Evolutionary conservation across 1,140 invertebrate genomes (phyloP), one percentile per base, ranked within the genome.

Genomic region (Phenacoccus solenopsis): DNA sequence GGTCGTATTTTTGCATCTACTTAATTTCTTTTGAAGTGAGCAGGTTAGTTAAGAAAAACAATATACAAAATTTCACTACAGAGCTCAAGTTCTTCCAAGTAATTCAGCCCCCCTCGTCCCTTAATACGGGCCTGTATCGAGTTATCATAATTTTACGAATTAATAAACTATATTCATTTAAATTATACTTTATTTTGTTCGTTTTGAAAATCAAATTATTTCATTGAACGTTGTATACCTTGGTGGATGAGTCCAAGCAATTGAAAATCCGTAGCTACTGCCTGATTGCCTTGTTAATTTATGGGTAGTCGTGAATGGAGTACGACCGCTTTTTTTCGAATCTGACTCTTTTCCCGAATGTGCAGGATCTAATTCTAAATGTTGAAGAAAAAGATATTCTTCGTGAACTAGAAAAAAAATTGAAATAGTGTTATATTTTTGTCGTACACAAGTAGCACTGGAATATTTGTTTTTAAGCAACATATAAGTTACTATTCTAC

Each of bases 161-260:
- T n/a, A 12, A 49, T n/a, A 12, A 49, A n/a, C n/a, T 12, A 49
- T 49, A 49, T 49, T n/a, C 10, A n/a, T 67, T 24, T 21, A n/a
- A 12, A 21, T 21, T 21, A 20, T 12, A 67, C n/a, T n/a, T n/a
- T n/a, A n/a, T n/a, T n/a, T n/a, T n/a, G n/a, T n/a, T n/a, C n/a
- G n/a, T n/a, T n/a, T n/a, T n/a, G n/a, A n/a, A n/a, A n/a, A n/a
- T n/a, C n/a, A n/a, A n/a, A n/a, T n/a, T n/a, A n/a, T n/a, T 49
- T 49, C 4, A n/a, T n/a, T 49, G 13, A 1, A 69, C 9, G 28
- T n/a, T 69, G 10, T 16, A 67, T 75, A 79, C 78, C 78, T 84
- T n/a, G 87, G 91, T 20, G 93, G 93, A 75, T 91, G 87, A 1
- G 90, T 92, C 88, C 92, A 94, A 0, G 93, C 88, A n/a, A 96